Percentiles rank a stretch among this genome's conserved stretches.
phyloP scores from a whole-genome alignment of 2,888 invertebrate species.

The Keiferia lycopersicella region DNA sequence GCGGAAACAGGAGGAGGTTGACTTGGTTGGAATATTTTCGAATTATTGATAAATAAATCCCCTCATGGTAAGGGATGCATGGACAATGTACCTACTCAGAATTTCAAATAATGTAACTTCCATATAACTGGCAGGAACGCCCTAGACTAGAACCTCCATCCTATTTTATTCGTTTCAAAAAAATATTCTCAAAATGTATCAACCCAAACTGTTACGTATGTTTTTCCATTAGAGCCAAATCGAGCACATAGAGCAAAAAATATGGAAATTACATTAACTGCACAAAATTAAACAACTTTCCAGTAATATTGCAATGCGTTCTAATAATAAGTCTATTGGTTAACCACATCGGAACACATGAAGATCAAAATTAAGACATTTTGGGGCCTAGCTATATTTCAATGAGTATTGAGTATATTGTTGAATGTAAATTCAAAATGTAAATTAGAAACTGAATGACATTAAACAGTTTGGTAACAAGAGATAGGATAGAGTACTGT shows the following conservation, averaged over 20 bases:
- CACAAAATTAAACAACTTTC: neutral
- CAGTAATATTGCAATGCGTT: neutral
- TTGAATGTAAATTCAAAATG: neutral
- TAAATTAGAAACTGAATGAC: neutral
- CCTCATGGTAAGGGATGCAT: slow-evolving; percentile 59
- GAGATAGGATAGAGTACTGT: neutral
- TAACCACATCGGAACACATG: slow-evolving; percentile 7
- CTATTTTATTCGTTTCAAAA: slow-evolving; percentile 27
- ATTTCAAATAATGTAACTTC: slow-evolving; percentile 59
- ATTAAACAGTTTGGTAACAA: neutral
- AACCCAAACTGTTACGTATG: neutral
- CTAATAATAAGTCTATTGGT: neutral
- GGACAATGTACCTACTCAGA: neutral
- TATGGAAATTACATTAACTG: slow-evolving; percentile 64
- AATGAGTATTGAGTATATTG: neutral
- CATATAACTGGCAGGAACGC: slow-evolving; percentile 46
- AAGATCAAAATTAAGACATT: slow-evolving; percentile 4
- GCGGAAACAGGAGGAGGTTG: slow-evolving; percentile 79
- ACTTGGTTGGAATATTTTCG: slow-evolving; percentile 55
- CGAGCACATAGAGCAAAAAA: slow-evolving; percentile 33
- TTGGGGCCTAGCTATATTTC: neutral
- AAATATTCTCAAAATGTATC: neutral
- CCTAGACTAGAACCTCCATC: slow-evolving; percentile 52
- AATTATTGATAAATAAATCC: slow-evolving; percentile 55
- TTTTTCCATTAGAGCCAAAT: slow-evolving; percentile 2